These are phyloP conservation scores for Troilus luridus DNA, from an alignment of 2,888 invertebrate genomes.

Conservation along the genomic window DNA sequence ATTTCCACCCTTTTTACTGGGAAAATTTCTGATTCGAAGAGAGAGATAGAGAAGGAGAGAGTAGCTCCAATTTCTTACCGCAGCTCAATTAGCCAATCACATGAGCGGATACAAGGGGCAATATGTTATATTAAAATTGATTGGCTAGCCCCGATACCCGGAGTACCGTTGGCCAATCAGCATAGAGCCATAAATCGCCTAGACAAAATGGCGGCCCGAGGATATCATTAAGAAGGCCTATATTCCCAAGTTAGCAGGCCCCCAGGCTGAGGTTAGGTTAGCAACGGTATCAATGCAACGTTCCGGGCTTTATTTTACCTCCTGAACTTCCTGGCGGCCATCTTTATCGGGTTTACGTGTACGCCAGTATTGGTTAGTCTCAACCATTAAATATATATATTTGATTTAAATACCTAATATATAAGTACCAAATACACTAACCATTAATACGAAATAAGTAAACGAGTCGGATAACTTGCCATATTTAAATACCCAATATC, in stretches of 20 bases:
- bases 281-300: not conserved
- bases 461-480: too few species aligned
- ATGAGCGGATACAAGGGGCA: slow-evolving; percentile 5
- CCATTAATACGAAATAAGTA: too few species aligned
- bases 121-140: not conserved
- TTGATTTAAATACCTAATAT: too few species aligned
- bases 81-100: not conserved
- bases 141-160: not conserved
- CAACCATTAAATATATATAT: too few species aligned
- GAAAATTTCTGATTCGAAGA: not conserved
- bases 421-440: too few species aligned
- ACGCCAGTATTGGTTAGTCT: not conserved
- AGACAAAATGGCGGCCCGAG: not conserved
- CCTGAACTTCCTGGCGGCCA: not conserved
- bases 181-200: not conserved
- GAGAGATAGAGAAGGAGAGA: not conserved
- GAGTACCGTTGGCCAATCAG: not conserved
- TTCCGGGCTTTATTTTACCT: not conserved
- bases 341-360: not conserved
- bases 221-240: not conserved
- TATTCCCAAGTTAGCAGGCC: not conserved
- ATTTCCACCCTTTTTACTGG: not conserved
- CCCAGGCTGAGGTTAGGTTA: not conserved
- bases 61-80: not conserved
- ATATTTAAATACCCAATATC: too few species aligned